phyloP scores from a whole-genome alignment of 2,113 vertebrate species.

The Indri indri region DNA sequence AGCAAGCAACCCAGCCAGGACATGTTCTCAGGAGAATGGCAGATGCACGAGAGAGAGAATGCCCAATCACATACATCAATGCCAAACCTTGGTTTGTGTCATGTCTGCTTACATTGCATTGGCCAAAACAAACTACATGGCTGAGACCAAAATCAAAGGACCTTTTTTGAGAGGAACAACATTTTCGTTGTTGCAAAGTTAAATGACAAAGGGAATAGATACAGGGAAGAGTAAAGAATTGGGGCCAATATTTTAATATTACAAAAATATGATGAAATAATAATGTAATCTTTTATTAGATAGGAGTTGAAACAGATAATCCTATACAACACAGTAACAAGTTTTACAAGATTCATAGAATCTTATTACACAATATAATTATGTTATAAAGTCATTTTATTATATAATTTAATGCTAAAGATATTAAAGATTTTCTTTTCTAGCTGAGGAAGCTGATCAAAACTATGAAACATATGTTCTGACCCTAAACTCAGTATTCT shows the following conservation, averaged over 20 bases:
- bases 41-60: neutral
- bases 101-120: neutral
- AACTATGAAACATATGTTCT: neutral
- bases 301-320: no score
- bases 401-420: neutral
- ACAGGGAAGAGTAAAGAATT: neutral
- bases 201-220: neutral
- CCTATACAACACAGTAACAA: no score
- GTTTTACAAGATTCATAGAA: no score
- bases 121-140: neutral
- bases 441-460: neutral
- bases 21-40: neutral
- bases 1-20: neutral
- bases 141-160: neutral
- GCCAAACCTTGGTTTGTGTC: no score
- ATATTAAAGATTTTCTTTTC: neutral
- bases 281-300: neutral
- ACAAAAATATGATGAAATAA: neutral
- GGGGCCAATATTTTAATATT: neutral
- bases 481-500: neutral
- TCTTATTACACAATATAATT: no score
- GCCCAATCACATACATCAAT: neutral
- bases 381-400: no score
- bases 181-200: neutral
- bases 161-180: neutral